Evolutionary conservation across 2,113 vertebrate species (phyloP), one percentile per base, ranked within the genome.

Genomic region (Vulpes vulpes): DNA sequence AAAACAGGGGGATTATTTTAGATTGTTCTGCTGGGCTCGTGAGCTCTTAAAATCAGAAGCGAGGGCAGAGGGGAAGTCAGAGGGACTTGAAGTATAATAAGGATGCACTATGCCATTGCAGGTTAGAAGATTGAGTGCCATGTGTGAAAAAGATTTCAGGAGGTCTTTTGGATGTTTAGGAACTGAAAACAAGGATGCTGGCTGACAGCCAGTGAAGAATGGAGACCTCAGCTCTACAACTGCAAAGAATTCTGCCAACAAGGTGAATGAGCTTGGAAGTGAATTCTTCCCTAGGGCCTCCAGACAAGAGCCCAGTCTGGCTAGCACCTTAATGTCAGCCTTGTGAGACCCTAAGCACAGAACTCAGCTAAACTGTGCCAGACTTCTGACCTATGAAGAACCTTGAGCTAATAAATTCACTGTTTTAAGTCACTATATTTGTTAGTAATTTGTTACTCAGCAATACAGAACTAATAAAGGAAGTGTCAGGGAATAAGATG

Each of bases 41-140:
- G 64, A 91, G 27, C 11, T 51, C 38, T 74, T 86, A 92, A 91
- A 95, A 85, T 11, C 30, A 96, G 65, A 81, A 96, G 74, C 9
- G 4, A 23, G 9, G 38, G 16, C 9, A 93, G 88, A 94, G 6
- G 9, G 49, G 17, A 94, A 81, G 15, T 74, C 16, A 67, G 35
- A 97, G 38, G 4, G 38, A 51, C 49, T 25, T 53, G 55, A 84
- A 74, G 25, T 19, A 19, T 84, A 74, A 76, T 49, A 65, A 92
- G 3, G 25, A n/a, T 23, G 16, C 38, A 62, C 6, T 76, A 14
- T 81, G 11, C 7, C 11, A 23, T 1, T 83, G 14, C 11, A 49
- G 7, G 0, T 32, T 84, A 35, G 4, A 81, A 86, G n/a, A 83
- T 5, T 4, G 27, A 87, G 25, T 3, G 22, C 12, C 5, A 15